phyloP scores from a whole-genome alignment of 2,113 vertebrate genomes.

The Dicentrarchus labrax region DNA sequence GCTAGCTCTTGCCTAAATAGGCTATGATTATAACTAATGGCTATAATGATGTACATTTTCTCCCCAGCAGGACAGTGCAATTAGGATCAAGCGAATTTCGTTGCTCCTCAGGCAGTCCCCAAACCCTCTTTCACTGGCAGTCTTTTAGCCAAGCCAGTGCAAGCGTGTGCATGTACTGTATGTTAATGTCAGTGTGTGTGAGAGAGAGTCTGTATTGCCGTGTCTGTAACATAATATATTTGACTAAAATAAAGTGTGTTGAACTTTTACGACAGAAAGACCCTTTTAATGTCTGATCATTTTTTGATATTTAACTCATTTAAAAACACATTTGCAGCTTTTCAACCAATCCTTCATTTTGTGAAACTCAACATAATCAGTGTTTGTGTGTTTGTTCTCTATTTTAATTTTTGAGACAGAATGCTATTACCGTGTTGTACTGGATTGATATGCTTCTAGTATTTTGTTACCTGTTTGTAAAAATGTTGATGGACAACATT shows the following conservation, averaged over 20 bases:
- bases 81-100: conserved; percentile 90
- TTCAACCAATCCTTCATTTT: not conserved
- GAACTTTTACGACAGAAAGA: too few relatives aligned
- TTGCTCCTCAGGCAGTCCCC: conserved; percentile 84
- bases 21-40: conserved; percentile 91
- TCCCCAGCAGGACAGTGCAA: conserved; percentile 88
- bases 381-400: not conserved
- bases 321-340: not conserved
- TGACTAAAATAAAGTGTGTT: not conserved
- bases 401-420: not conserved
- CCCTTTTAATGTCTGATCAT: too few relatives aligned
- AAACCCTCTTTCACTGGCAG: conserved; percentile 34
- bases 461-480: conserved; percentile 11
- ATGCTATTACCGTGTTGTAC: not conserved
- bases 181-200: not conserved
- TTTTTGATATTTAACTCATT: not conserved
- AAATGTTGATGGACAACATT: not conserved
- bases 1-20: conserved; percentile 85
- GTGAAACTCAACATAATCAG: not conserved
- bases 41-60: conserved; percentile 89
- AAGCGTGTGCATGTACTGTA: conserved; percentile 5
- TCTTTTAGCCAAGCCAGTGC: not conserved
- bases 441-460: not conserved
- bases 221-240: not conserved
- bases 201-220: not conserved